Evolutionary conservation across 30 jellyfish, hydroid and myxozoan species (phyloP).

Genomic region (Aurelia aurita complex sp. Pacific): DNA sequence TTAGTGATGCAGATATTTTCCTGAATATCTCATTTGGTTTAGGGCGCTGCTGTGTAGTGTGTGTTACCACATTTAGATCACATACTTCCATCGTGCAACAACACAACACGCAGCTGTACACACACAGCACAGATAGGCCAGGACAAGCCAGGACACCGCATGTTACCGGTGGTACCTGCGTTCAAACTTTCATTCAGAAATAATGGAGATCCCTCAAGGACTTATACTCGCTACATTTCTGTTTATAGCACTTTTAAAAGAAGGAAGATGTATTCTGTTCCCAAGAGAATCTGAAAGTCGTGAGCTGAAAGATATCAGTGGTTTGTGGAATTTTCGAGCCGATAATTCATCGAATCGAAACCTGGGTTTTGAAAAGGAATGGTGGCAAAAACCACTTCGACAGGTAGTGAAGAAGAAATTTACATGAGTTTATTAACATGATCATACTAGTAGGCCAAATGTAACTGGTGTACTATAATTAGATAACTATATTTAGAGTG

Average conservation of each 20-base stretch:
- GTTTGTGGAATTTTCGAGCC: constrained; percentile 89
- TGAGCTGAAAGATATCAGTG: constrained; percentile 79
- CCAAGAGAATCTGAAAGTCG: constrained; percentile 95
- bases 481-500: no score
- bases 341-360: constrained; percentile 88
- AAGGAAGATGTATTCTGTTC: constrained; percentile 36
- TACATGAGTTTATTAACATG: neutral
- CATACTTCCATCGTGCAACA: no score
- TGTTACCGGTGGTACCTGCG: no score
- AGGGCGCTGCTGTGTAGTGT: no score
- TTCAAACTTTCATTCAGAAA: neutral
- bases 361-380: constrained; percentile 81
- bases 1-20: no score
- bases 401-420: constrained; percentile 49
- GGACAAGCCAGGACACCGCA: no score
- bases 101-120: no score
- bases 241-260: neutral
- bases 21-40: no score
- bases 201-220: neutral
- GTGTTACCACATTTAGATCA: no score
- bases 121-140: no score
- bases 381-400: constrained; percentile 86
- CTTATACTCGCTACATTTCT: neutral
- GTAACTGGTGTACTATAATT: no score
- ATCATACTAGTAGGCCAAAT: no score